Percentiles rank a stretch among this genome's conserved stretches.
Evolutionary conservation across 2,797 vertebrate species (phyloP).

Genomic region (Taeniopygia guttata): DNA sequence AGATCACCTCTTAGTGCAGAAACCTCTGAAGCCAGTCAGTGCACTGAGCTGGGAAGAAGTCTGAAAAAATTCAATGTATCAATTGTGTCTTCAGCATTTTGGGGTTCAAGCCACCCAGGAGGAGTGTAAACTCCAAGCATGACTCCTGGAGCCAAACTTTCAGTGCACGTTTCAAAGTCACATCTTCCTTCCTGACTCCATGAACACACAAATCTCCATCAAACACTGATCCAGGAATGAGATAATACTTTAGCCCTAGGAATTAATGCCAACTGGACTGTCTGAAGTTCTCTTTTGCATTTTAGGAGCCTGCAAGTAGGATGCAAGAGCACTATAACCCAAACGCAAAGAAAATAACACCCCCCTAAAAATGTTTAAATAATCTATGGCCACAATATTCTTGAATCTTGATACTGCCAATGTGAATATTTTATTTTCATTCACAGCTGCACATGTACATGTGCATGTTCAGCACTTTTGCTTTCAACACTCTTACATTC

Average conservation of each 20-base stretch:
- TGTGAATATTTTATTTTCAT: background rate
- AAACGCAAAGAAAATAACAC: background rate
- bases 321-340: background rate
- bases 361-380: background rate
- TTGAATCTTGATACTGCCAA: conserved; percentile 7
- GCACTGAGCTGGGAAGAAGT: background rate
- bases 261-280: background rate
- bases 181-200: background rate
- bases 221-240: background rate
- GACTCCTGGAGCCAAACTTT: background rate
- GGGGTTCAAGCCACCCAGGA: background rate
- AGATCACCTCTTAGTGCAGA: background rate
- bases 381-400: conserved; percentile 33
- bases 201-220: background rate
- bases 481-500: background rate
- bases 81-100: background rate
- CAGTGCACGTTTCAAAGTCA: background rate
- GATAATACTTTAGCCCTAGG: background rate
- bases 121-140: background rate
- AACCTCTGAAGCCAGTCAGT: background rate
- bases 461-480: conserved; percentile 2
- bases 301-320: conserved; percentile 3
- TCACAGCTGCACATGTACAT: background rate
- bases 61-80: background rate
- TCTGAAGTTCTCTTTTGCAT: background rate